phyloP scores from a whole-genome alignment of 2,113 vertebrate species.

The Aplodontia rufa region DNA sequence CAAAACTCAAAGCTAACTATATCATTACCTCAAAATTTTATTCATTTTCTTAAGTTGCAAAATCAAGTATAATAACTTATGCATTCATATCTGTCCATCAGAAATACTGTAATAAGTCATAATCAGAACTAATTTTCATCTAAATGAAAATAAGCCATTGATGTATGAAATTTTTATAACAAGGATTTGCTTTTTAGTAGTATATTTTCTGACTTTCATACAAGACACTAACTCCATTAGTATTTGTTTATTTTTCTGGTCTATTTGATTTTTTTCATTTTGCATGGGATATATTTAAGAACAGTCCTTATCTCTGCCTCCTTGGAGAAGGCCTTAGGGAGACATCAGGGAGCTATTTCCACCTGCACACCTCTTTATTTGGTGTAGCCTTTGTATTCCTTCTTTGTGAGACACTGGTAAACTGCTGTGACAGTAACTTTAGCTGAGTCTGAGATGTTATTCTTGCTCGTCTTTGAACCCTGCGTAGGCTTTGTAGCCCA shows the following conservation, averaged over 20 bases:
- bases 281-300: neutral
- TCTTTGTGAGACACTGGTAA: neutral
- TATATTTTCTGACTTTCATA: neutral
- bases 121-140: neutral
- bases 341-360: neutral
- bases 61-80: neutral
- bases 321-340: neutral
- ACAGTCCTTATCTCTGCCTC: neutral
- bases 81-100: neutral
- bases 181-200: neutral
- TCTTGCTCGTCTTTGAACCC: neutral
- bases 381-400: neutral
- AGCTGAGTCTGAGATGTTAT: neutral
- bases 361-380: accelerated
- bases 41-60: neutral
- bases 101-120: neutral
- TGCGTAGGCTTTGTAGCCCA: neutral
- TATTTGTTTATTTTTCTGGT: neutral
- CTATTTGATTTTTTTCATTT: neutral
- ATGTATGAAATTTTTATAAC: neutral
- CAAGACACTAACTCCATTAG: neutral
- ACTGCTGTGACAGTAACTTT: neutral
- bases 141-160: neutral
- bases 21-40: neutral
- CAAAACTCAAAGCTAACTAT: neutral